Evolutionary conservation across 2,113 vertebrate genomes (phyloP), one percentile per base, ranked within the genome.

Genomic region (Theristicus caerulescens): DNA sequence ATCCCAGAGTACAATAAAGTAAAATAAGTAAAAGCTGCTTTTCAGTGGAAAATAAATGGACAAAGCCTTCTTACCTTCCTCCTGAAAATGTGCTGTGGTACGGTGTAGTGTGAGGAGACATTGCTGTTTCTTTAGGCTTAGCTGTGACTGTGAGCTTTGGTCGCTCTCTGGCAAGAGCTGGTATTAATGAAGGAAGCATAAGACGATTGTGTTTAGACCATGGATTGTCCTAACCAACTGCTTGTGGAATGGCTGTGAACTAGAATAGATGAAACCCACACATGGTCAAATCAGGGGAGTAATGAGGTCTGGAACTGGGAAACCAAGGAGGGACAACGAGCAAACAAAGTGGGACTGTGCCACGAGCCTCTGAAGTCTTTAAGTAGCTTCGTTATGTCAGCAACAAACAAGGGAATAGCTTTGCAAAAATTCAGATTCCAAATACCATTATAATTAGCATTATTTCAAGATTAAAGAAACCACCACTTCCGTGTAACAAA

Each of bases 401-500:
- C 96, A 94, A 96, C 93, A 98, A 98, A 79, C 19, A 91, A 97
- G 96, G 96, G 97, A 97, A 97, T 86, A 97, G 96, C 88, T 93
- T 88, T 98, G 95, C 96, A 96, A 91, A 98, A 96, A 94, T 97
- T 96, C 85, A 91, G 96, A 90, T 95, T 97, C 95, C 96, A 97
- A 98, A 97, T 98, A 96, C 96, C 92, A 96, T 98, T 97, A 91
- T 97, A 98, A 98, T 98, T 97, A 98, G 96, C 98, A 98, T 98
- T 97, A 97, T 97, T 98, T 97, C 97, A 97, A 98, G 97, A 98
- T 98, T 98, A 98, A 98, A 98, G 97, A 98, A 98, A 98, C 98
- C 97, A 97, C 96, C 94, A 97, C 98, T 98, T 98, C 97, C 98
- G 96, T 97, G 97, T 98, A 97, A 98, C 98, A 98, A 98, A 98